These are phyloP conservation scores for Yponomeuta sedellus DNA, from an alignment of 2,888 invertebrate species.

Conservation along the genomic window DNA sequence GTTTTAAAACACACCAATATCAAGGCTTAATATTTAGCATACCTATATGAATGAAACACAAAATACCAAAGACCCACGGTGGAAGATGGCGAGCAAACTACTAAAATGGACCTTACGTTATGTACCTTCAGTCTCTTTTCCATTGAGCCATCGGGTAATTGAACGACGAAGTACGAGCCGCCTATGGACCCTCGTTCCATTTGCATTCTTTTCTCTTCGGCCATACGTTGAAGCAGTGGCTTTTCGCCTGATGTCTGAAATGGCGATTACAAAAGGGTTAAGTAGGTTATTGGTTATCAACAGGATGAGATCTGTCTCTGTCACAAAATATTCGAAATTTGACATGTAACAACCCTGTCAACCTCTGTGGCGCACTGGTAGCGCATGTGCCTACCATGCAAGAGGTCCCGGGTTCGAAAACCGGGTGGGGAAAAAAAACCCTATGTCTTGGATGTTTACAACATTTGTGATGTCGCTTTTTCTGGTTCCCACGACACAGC, in stretches of 20 bases:
- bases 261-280: not conserved
- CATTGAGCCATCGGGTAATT: slow-evolving; percentile 93
- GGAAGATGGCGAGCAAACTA: not conserved
- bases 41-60: not conserved
- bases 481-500: no score
- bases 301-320: no score
- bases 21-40: not conserved
- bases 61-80: not conserved
- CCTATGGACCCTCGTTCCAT: slow-evolving; percentile 94
- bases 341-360: no score
- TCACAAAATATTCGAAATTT: no score
- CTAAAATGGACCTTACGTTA: slow-evolving; percentile 5
- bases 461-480: no score
- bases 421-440: no score
- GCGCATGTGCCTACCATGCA: no score
- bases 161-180: slow-evolving; percentile 90
- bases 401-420: no score
- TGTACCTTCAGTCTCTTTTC: slow-evolving; percentile 90
- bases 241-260: slow-evolving; percentile 80
- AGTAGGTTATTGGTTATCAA: not conserved
- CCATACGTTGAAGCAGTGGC: slow-evolving; percentile 92
- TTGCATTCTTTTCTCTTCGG: slow-evolving; percentile 92
- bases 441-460: no score
- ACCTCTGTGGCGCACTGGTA: no score
- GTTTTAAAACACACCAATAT: not conserved